Evolutionary conservation across 2,797 vertebrate genomes (phyloP).

Genomic region (Cossypha caffra): DNA sequence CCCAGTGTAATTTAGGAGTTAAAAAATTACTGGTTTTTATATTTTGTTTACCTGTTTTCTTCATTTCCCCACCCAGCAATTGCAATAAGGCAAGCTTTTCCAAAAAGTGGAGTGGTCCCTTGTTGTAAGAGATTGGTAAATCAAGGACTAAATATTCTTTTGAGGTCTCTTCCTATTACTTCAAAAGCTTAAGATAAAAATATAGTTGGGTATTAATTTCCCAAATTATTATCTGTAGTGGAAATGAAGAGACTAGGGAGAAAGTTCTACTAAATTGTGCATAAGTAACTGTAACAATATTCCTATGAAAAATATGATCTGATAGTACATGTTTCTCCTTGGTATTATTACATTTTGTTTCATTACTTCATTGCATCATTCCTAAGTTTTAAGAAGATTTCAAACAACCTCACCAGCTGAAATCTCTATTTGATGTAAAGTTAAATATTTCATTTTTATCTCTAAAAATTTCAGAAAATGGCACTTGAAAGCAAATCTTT

Average conservation of each 20-base stretch:
- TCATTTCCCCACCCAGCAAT: not conserved
- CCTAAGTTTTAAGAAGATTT: not conserved
- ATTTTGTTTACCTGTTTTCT: not conserved
- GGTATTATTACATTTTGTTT: not conserved
- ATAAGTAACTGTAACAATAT: not conserved
- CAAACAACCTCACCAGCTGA: not conserved
- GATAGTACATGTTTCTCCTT: not conserved
- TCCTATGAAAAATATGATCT: not conserved
- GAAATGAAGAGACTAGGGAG: not conserved
- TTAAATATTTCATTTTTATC: not conserved
- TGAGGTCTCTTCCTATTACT: not conserved
- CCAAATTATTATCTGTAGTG: slow-evolving; percentile 4
- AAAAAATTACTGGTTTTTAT: not conserved
- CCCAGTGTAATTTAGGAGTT: not conserved
- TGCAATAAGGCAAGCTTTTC: not conserved
- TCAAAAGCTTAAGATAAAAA: slow-evolving; percentile 20
- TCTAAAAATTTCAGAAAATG: not conserved
- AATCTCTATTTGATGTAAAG: not conserved
- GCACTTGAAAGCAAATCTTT: not conserved
- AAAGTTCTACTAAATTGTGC: not conserved
- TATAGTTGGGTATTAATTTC: not conserved
- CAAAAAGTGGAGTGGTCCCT: not conserved
- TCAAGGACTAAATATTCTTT: slow-evolving; percentile 15
- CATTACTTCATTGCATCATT: not conserved
- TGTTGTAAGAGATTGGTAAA: not conserved